Conservation (phyloP, 1,140 invertebrate species). For the Diachasma alloeum region DNA sequence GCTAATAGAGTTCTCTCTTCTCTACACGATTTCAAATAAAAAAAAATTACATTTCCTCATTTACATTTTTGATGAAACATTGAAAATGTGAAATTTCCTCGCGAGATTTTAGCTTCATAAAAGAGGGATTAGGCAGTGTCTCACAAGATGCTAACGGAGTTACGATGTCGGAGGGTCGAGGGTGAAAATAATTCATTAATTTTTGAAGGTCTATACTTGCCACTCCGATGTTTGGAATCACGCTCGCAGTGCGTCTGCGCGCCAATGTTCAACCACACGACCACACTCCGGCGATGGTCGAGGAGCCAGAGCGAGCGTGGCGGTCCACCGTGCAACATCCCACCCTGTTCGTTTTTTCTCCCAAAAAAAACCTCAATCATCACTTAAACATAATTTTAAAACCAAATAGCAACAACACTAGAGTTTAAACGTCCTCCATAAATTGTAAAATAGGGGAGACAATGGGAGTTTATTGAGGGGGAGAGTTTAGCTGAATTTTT, state of each 20-base stretch:
- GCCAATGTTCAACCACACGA: background rate
- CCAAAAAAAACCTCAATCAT: background rate
- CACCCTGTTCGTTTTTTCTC: background rate
- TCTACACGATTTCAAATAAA: too few relatives aligned
- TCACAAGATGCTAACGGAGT: background rate
- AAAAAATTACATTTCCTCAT: too few relatives aligned
- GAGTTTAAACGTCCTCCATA: too few relatives aligned
- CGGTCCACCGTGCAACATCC: conserved; percentile 26
- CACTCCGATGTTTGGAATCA: background rate
- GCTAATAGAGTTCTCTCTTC: too few relatives aligned
- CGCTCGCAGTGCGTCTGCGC: background rate
- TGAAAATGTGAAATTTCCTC: too few relatives aligned
- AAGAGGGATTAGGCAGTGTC: background rate
- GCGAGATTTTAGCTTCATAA: too few relatives aligned
- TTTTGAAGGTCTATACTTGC: background rate
- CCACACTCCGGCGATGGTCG: background rate
- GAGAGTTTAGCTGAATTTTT: too few relatives aligned
- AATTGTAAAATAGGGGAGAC: too few relatives aligned
- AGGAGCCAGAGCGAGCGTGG: conserved; percentile 15
- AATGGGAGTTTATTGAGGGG: too few relatives aligned
- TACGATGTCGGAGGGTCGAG: background rate
- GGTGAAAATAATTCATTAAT: background rate
- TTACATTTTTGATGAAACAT: too few relatives aligned
- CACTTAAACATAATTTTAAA: background rate
- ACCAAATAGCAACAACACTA: too few relatives aligned